Evolutionary conservation across 2,888 invertebrate genomes (phyloP), one percentile per base, ranked within the genome.

Genomic region (Euplexia lucipara): DNA sequence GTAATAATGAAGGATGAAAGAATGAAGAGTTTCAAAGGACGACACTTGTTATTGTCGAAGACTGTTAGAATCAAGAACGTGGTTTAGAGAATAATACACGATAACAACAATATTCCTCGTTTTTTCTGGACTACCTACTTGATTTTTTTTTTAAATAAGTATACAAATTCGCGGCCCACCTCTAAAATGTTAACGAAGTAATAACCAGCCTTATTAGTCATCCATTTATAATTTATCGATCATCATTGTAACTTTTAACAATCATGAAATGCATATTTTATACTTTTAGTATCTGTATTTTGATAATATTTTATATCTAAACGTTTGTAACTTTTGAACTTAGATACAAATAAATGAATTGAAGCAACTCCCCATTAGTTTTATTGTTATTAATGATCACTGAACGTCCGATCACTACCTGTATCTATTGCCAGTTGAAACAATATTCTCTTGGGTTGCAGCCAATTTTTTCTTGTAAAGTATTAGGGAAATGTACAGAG

Each of bases 281-380:
- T 86, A 65, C 73, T 88, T 87, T 83, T 82, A 81, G 86, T 88
- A 88, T 86, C 81, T 85, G 81, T 86, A 86, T 86, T 87, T 84
- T 84, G 84, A 82, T 88, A 87, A 85, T 86, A 84, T 84, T 85
- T 83, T 82, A 84, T 82, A 84, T 83, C 78, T 84, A 77, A 86
- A 81, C 84, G 86, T 86, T 89, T 88, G 85, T 88, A 76, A 85
- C 75, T 83, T 75, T 83, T 71, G 64, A 85, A 84, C 82, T 88
- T 89, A 88, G 85, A 88, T 88, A 88, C 84, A 78, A 91, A 88
- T 91, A 90, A 91, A 90, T 84, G 81, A 70, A 85, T 88, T 82
- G 78, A 81, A 78, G 84, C 66, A 64, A 78, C 63, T 22, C 12
- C 41, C 56, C 32, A 57, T 61, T 75, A 81, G 66, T 75, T 74